These are phyloP conservation scores for Gymnocephalus cernua DNA, from an alignment of 2,113 vertebrate genomes.

Conservation along the genomic window DNA sequence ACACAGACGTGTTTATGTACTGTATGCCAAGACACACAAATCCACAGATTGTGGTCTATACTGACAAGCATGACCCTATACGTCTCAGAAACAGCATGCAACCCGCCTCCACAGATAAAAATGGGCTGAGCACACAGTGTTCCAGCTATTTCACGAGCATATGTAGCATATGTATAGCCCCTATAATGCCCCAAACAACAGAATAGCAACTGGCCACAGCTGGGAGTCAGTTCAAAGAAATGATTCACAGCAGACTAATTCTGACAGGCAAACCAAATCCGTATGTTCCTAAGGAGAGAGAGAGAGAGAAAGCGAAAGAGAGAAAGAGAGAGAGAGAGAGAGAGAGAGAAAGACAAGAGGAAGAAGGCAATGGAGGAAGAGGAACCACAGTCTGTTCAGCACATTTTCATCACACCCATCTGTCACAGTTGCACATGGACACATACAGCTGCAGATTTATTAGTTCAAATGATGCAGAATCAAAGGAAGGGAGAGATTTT, in stretches of 20 bases:
- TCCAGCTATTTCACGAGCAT: constrained; percentile 29
- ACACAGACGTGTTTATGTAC: constrained; percentile 14
- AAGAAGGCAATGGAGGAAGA: constrained; percentile 37
- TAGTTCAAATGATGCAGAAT: constrained; percentile 62
- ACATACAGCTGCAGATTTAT: constrained; percentile 66
- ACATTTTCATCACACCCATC: constrained; percentile 68
- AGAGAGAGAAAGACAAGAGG: constrained; percentile 16
- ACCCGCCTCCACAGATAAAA: constrained; percentile 41
- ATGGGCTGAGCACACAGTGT: constrained; percentile 7
- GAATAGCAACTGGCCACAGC: constrained; percentile 44
- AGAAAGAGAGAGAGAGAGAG: constrained; percentile 23
- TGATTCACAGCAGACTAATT: constrained; percentile 53
- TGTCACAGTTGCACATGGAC: constrained; percentile 60
- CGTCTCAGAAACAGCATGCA: constrained; percentile 17
- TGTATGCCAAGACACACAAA: constrained; percentile 14
- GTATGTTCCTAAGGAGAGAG: constrained; percentile 44
- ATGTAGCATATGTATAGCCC: constrained; percentile 13
- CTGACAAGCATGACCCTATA: constrained; percentile 45
- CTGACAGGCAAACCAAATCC: constrained; percentile 62
- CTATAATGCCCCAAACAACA: constrained; percentile 55
- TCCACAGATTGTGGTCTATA: constrained; percentile 57
- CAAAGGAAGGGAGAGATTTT: constrained; percentile 45
- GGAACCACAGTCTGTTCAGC: constrained; percentile 58
- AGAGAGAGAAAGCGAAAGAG: constrained; percentile 16
- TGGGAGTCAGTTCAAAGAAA: constrained; percentile 61